Evolutionary conservation across 2,797 vertebrate genomes (phyloP), one percentile per base, ranked within the genome.

Genomic region (Australoheros facetus): DNA sequence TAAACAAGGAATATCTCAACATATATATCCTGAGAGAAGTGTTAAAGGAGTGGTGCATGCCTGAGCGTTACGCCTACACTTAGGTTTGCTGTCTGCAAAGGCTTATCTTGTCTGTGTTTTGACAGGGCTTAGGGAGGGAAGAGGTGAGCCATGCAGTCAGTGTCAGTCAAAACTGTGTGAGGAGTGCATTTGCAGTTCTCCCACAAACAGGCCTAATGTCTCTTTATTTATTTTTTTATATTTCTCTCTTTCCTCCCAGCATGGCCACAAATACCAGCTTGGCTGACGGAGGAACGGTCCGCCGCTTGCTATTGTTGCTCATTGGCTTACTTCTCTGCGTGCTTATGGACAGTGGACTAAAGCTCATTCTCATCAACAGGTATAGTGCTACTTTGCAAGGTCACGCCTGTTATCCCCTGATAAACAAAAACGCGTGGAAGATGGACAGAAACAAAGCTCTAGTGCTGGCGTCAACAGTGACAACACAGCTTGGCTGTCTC

Each of bases 401-500:
- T 94, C 93, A 91, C 11, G 90, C 86, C 93, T 94, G 93, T 87
- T 93, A 85, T 91, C 91, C 92, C 87, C 83, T 39, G 92, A 95
- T 94, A 95, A 94, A 94, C 91, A 94, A 75, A 94, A 84, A 88
- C 70, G 48, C 57, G 78, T 56, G 17, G 70, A 86, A 84, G 88
- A 87, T 79, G 62, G 74, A 51, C 73, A 78, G 83, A 77, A 86
- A 80, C 77, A 87, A 84, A 87, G 84, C 87, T 79, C 80, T 32
- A 58, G 74, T 48, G 75, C 86, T 78, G 87, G 84, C 73, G 17
- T 82, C 84, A 62, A 80, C 86, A 78, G 60, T 81, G 85, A 90
- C 85, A 90, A 87, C 86, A 76, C 48, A 45, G 71, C 85, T 79
- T 30, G 56, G 79, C 92, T 91, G 90, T 93, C 89, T 81, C 74